Evolutionary conservation across 2,888 invertebrate genomes (phyloP), one percentile per base, ranked within the genome.

Genomic region (Pinctada fucata): DNA sequence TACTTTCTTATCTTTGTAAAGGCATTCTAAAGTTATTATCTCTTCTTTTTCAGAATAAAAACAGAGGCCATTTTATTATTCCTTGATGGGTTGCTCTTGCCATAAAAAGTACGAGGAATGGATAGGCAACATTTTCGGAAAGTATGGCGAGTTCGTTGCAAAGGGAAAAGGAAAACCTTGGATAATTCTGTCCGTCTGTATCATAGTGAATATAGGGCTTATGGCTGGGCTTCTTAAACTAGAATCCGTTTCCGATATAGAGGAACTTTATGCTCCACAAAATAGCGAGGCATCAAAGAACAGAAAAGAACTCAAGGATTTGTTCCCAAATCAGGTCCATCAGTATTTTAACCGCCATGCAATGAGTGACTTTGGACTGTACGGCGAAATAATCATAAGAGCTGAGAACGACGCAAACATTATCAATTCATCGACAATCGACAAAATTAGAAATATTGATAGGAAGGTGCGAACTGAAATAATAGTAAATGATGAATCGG

Each of bases 181-280:
- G 76, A 70, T 63, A 8, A 31, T 78, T n/a, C 58, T 80, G 1
- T 1, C 72, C 1, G 48, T 66, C 13, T 49, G 49, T n/a, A 50
- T 78, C 31, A 13, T 80, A 49, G 4, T 78, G 0, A 72, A 75
- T 47, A 67, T 52, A 13, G 45, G 67, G 1, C 49, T 82, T 1
- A 78, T 79, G 0, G 66, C 77, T 3, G 79, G 79, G 3, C 65
- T 82, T 67, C 10, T 79, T 0, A 71, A 47, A 6, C 51, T 82
- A n/a, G 68, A 67, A 52, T 65, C 65, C 13, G 75, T 78, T 3
- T 65, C 75, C 16, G 77, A 80, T 65, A 64, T 75, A 47, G 79
- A 80, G 52, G 63, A 65, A n/a, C 65, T 77, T 8, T 83, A 81
- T 48, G 81, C 82, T 45, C 82, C 82, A 51, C 50, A 71, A 58